Conservation (phyloP, 2,888 invertebrate genomes). For the Asteroscopus sphinx region DNA sequence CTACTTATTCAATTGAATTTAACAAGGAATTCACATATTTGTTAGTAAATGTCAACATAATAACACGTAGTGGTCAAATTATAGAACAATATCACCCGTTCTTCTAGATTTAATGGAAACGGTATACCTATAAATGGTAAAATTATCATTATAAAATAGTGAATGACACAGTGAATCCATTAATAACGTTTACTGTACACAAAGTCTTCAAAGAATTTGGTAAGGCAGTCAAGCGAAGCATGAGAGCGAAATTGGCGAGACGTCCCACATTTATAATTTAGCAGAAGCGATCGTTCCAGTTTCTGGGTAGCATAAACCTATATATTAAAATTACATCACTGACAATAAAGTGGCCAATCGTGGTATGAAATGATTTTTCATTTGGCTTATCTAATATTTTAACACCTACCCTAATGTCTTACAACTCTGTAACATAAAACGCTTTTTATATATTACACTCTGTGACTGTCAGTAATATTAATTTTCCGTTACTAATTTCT, state of each 20-base stretch:
- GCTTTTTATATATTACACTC: conserved; percentile 44
- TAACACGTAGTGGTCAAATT: conserved; percentile 1
- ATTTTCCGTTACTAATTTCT: conserved; percentile 50
- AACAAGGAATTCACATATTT: conserved; percentile 11
- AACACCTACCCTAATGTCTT: conserved; percentile 33
- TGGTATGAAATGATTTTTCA: conserved; percentile 26
- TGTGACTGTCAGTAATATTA: conserved; percentile 50
- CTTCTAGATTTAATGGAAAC: no score
- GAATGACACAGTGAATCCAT: conserved; percentile 26
- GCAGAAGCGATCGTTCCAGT: conserved; percentile 58
- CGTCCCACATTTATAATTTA: conserved; percentile 72
- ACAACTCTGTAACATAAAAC: conserved; percentile 19
- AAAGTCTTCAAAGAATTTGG: conserved; percentile 59
- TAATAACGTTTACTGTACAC: conserved; percentile 33
- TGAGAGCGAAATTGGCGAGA: conserved; percentile 60
- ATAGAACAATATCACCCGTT: neutral
- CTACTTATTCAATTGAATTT: conserved; percentile 36
- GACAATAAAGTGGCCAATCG: no score
- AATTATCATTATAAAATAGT: neutral
- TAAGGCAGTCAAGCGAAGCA: conserved; percentile 55
- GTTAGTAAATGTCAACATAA: conserved; percentile 6
- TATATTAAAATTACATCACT: conserved; percentile 50
- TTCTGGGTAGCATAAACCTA: conserved; percentile 50
- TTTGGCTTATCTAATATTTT: conserved; percentile 33
- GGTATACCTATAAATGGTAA: no score